Evolutionary conservation across 2,888 invertebrate genomes (phyloP).

Genomic region (Lithodes maja): DNA sequence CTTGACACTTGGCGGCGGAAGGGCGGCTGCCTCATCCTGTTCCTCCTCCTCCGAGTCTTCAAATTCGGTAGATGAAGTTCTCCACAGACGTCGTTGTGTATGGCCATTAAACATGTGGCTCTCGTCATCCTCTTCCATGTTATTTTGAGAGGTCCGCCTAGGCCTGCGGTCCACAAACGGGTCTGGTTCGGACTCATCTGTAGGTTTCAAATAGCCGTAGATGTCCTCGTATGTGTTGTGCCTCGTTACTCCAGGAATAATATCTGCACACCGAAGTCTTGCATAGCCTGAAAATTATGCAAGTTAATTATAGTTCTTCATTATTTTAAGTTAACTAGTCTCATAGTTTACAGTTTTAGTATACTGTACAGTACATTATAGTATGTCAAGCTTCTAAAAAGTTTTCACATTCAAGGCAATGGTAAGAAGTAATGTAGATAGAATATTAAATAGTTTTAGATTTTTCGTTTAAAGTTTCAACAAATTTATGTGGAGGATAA

Average conservation of each 20-base stretch:
- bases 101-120: background rate
- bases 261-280: constrained; percentile 71
- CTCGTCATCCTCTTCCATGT: background rate
- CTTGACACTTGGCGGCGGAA: background rate
- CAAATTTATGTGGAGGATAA: too few relatives aligned
- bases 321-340: too few relatives aligned
- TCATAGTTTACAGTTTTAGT: too few relatives aligned
- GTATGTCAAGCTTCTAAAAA: too few relatives aligned
- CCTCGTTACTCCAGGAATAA: constrained; percentile 50
- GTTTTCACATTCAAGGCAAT: too few relatives aligned
- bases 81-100: background rate
- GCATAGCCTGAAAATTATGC: constrained; percentile 70
- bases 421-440: too few relatives aligned
- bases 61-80: constrained; percentile 15
- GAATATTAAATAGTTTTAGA: too few relatives aligned
- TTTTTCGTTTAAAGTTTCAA: too few relatives aligned
- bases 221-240: constrained; percentile 63
- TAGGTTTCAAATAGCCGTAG: constrained; percentile 43
- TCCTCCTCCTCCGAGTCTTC: constrained; percentile 26
- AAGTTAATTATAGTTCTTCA: too few relatives aligned
- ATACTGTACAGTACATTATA: too few relatives aligned
- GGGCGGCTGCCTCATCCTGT: background rate
- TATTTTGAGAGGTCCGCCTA: background rate
- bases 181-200: constrained; percentile 39
- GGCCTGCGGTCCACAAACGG: constrained; percentile 50